Evolutionary conservation across 2,888 invertebrate species (phyloP).

Genomic region (Lasioglossum calceatum): DNA sequence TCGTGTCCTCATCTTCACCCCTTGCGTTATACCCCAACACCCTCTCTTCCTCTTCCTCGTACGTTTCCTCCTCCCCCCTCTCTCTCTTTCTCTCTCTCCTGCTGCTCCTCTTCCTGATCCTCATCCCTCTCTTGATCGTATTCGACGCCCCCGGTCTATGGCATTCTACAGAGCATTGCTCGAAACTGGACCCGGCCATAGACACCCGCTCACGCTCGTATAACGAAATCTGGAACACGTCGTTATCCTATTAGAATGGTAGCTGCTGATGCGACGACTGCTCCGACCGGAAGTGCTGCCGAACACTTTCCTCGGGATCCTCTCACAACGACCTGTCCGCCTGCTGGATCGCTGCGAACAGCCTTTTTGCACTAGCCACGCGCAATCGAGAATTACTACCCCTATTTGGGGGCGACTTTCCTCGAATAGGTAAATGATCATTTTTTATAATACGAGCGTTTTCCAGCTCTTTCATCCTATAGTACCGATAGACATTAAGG

Average conservation of each 20-base stretch:
- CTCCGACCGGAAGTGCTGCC: conserved; percentile 50
- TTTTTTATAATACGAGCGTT: background rate
- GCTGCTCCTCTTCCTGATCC: conserved; percentile 28
- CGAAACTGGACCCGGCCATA: conserved; percentile 50
- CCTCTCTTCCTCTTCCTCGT: conserved; percentile 47
- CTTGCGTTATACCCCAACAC: conserved; percentile 65
- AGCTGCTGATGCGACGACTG: conserved; percentile 58
- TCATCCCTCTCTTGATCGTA: conserved; percentile 53
- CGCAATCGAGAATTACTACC: background rate
- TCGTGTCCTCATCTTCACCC: conserved; percentile 72
- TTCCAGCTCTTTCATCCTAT: background rate
- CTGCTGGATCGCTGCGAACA: conserved; percentile 4
- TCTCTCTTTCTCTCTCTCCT: conserved; percentile 27
- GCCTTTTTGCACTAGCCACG: background rate
- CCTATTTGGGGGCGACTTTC: background rate
- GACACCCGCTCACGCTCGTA: conserved; percentile 52
- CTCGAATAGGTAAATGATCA: background rate
- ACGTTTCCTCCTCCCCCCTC: conserved; percentile 36
- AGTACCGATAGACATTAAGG: background rate
- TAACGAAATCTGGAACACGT: conserved; percentile 73
- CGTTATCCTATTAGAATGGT: conserved; percentile 70
- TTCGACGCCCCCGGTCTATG: conserved; percentile 49
- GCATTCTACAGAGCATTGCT: conserved; percentile 58
- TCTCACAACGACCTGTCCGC: background rate
- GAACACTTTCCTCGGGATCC: conserved; percentile 37